These are phyloP conservation scores for Xiphophorus maculatus DNA, from an alignment of 2,113 vertebrate genomes.

Conservation along the genomic window DNA sequence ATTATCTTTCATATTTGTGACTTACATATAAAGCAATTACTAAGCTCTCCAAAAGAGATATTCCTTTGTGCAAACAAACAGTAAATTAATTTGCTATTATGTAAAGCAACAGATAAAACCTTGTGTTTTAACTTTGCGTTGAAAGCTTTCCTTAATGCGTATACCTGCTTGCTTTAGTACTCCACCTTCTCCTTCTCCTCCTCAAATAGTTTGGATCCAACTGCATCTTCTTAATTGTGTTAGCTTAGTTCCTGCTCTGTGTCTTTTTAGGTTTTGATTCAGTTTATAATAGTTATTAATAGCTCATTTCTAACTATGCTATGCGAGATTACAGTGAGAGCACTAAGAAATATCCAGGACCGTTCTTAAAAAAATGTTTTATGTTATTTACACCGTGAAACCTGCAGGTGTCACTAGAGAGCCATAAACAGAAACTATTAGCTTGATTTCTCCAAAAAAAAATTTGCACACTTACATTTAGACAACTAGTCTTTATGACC, in stretches of 20 bases:
- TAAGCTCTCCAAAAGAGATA: background rate
- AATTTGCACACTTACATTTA: background rate
- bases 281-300: no score
- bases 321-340: no score
- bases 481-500: background rate
- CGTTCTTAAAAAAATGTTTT: background rate
- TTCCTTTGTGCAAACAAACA: background rate
- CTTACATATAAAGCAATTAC: no score
- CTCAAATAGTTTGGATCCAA: no score
- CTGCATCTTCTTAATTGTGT: no score
- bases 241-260: no score
- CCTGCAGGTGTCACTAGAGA: background rate
- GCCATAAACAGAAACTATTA: background rate
- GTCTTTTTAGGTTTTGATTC: no score
- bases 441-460: background rate
- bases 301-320: no score
- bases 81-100: background rate
- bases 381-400: background rate
- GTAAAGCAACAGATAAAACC: no score
- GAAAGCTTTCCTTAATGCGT: background rate
- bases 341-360: background rate
- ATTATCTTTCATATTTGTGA: background rate
- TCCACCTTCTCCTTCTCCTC: no score
- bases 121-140: background rate
- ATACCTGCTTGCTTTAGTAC: constrained; percentile 17